These are phyloP conservation scores for Tringa solitaria DNA, from an alignment of 2,113 vertebrate genomes.

Conservation along the genomic window DNA sequence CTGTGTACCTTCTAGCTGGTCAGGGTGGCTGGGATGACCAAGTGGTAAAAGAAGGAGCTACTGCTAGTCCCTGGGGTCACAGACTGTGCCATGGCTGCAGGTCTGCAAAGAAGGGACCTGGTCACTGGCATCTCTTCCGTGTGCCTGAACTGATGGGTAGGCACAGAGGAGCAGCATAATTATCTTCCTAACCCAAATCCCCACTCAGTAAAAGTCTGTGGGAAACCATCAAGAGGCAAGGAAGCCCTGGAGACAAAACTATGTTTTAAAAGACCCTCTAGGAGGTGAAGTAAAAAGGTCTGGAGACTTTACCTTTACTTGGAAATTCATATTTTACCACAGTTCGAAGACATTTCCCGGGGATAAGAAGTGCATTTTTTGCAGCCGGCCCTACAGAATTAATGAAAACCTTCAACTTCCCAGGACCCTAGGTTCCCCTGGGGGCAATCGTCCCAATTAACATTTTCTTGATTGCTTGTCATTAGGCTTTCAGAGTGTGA, in stretches of 20 bases:
- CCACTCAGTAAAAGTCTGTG: neutral
- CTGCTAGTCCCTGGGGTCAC: neutral
- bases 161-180: neutral
- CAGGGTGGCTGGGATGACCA: neutral
- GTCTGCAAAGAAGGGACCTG: neutral
- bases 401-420: constrained; percentile 45
- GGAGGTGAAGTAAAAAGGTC: neutral
- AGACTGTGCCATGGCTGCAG: neutral
- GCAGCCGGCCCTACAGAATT: neutral
- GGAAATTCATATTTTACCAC: constrained; percentile 9
- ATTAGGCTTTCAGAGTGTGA: constrained; percentile 58
- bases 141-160: neutral
- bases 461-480: constrained; percentile 55
- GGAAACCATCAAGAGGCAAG: neutral
- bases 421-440: neutral
- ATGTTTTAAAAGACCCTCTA: neutral
- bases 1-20: fast-evolving
- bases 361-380: neutral
- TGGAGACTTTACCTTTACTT: neutral
- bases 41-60: neutral
- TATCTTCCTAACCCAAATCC: neutral
- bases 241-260: neutral
- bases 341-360: neutral
- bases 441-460: constrained; percentile 49
- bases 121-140: neutral